Base-by-base conservation (phyloP, 2,888 invertebrate species). In the Scaptomyza polygonia region DNA sequence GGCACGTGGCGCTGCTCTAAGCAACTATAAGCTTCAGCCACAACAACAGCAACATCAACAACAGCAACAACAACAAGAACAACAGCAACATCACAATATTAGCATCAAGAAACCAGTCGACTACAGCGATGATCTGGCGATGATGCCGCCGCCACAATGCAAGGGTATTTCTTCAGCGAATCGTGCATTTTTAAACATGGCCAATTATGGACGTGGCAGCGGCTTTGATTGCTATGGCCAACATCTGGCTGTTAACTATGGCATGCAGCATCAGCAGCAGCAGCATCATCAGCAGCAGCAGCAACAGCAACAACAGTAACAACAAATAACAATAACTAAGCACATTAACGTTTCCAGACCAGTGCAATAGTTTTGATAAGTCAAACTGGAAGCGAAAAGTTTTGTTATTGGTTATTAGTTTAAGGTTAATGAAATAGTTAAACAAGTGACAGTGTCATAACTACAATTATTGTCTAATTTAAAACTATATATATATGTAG, bases 391-490 rank as follows among this genome's bases (percentile, higher is more conserved):
- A 73, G 73, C 65, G 62, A 70, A 49, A 63, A 59, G 73, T 67
- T 73, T 73, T 74, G 77, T 67, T 72, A 76, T 63, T 51, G 48
- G 54, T 67, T 49, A 56, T 39, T 39, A 53, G 56, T 62, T 55
- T 69, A 79, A 72, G 68, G 68, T 42, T 32, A 61, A 16, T 9
- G 16, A 39, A 16, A 36, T 14, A 36, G 39, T 16, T 67, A 70
- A 77, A 75, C 73, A 72, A 79, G 75, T 86, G 89, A 87, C 86
- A 87, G 88, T 86, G 88, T 88, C 88, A 88, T 88, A 88, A 86
- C 84, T 88, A 87, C 88, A 86, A 72, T 88, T 72, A 86, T 85
- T 85, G 76, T 87, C 67, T 81, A 64, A 72, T 68, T 57, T 67
- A 43, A 61, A 36, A 66, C 16, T 42, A 45, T 44, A 55, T 42